Evolutionary conservation across 2,888 invertebrate genomes (phyloP), one percentile per base, ranked within the genome.

Genomic region (Azorinus chamasolen): DNA sequence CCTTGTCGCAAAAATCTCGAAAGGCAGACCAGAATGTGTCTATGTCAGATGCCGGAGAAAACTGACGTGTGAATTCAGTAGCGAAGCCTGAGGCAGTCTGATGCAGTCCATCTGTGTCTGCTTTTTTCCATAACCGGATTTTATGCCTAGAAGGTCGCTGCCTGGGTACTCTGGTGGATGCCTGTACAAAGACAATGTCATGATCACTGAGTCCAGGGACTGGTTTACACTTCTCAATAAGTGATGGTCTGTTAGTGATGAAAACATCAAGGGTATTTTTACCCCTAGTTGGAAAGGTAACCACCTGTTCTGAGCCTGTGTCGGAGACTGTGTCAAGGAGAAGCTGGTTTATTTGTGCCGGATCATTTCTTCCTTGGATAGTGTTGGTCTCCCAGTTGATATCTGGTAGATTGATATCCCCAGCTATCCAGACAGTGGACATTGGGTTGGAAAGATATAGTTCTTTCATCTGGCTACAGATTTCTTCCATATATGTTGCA

Each of bases 191-290:
- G 10, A 59, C 53, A 22, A 69, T 61, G 32, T 51, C 68, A 51
- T 69, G 68, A 22, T 61, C 61, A 39, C 68, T 59, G 5, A 69
- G 32, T n/a, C 59, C 59, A 16, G 68, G 68, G 5, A 43, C 32
- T 6, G 59, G 45, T 18, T 51, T 59, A 20, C 58, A 58, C 16
- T 24, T 59, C 27, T 58, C 20, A 18, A 61, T 24, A 0, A 70
- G 69, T 2, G 43, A 32, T n/a, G 62, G 69, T 45, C 68, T 27
- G 37, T 70, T 70, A 6, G 69, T 62, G 20, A 70, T n/a, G 24
- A 70, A 59, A 2, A 61, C n/a, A 46, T 70, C 62, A 2, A 70
- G 55, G n/a, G 53, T 70, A 25, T 61, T 70, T 5, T 53, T 20
- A 5, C 45, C 45, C 14, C 58, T 46, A 2, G 68, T 68, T 8